These are phyloP conservation scores for Antheraea assamensis DNA, from an alignment of 2,888 invertebrate species.

Conservation along the genomic window DNA sequence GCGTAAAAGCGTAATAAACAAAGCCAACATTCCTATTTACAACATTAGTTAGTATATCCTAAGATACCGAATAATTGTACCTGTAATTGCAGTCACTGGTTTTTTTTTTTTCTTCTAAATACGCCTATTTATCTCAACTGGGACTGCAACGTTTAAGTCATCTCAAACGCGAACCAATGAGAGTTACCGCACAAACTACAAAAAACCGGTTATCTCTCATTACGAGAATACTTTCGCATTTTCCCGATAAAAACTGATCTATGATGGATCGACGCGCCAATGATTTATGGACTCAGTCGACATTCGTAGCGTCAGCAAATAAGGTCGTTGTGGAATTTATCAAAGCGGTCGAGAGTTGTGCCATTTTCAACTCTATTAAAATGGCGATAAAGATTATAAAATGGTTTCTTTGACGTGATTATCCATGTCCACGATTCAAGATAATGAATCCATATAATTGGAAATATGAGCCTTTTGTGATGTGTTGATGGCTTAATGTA, in stretches of 20 bases:
- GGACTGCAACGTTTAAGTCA: background rate
- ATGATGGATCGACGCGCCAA: conserved; percentile 39
- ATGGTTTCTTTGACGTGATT: background rate
- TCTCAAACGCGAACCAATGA: conserved; percentile 27
- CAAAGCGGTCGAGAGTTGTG: background rate
- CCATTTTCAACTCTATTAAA: conserved; percentile 14
- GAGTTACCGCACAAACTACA: conserved; percentile 22
- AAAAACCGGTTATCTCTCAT: conserved; percentile 37
- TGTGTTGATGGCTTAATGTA: conserved; percentile 12
- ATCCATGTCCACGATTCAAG: background rate
- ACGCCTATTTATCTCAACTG: background rate
- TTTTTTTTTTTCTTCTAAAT: background rate
- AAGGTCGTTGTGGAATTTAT: conserved; percentile 17
- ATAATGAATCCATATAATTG: conserved; percentile 6
- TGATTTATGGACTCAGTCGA: conserved; percentile 36
- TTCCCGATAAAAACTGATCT: conserved; percentile 39
- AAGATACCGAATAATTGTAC: background rate
- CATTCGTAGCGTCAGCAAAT: conserved; percentile 20
- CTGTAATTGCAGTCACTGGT: background rate
- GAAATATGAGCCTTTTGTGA: conserved; percentile 3
- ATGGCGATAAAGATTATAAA: background rate
- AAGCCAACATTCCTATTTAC: no score
- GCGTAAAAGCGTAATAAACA: no score
- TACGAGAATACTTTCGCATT: conserved; percentile 38
- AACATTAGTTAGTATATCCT: background rate